Conservation (phyloP, 2,888 invertebrate genomes). For the Apotomis capreana region DNA sequence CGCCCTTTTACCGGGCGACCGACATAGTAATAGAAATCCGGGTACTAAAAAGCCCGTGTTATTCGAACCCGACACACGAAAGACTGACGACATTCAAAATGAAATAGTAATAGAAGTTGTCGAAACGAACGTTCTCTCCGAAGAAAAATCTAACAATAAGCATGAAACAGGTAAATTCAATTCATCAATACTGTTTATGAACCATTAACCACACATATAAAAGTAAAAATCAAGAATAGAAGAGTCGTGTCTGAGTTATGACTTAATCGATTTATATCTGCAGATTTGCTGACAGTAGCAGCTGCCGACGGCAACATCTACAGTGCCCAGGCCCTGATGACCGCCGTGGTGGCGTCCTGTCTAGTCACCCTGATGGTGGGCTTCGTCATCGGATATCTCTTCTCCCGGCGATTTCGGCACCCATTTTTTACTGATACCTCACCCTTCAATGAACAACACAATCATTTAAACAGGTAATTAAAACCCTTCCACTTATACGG, state of each 20-base stretch:
- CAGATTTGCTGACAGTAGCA: constrained; percentile 79
- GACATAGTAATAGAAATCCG: constrained; percentile 72
- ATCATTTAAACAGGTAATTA: constrained; percentile 87
- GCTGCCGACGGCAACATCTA: constrained; percentile 87
- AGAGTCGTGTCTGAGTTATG: neutral
- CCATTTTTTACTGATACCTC: constrained; percentile 89
- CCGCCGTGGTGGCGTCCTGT: constrained; percentile 91
- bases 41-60: constrained; percentile 74
- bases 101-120: constrained; percentile 86
- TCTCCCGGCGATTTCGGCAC: constrained; percentile 89
- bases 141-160: constrained; percentile 76
- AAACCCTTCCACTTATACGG: neutral
- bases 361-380: constrained; percentile 91
- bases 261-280: constrained; percentile 42
- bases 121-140: constrained; percentile 84
- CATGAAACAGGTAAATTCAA: constrained; percentile 73
- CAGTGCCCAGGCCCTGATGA: constrained; percentile 91
- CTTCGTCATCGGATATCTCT: constrained; percentile 92
- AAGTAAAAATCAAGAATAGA: neutral
- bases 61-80: constrained; percentile 79
- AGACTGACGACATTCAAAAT: constrained; percentile 84
- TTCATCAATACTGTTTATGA: neutral
- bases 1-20: constrained; percentile 69
- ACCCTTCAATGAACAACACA: constrained; percentile 90
- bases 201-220: too few species aligned